Conservation (phyloP, 2,797 vertebrate species). For the Delichon dasypus region DNA sequence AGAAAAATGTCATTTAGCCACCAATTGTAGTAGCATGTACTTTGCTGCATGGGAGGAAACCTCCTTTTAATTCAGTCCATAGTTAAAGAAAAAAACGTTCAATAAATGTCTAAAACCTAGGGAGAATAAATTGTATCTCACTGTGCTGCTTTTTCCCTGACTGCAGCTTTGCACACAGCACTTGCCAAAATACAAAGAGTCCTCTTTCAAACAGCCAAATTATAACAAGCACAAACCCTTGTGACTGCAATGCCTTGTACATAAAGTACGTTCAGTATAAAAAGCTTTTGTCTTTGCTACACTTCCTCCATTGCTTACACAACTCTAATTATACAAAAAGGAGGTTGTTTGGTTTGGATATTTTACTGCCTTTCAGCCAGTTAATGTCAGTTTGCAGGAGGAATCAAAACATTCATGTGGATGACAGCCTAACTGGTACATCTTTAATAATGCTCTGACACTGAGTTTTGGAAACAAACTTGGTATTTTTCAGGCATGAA, state of each 20-base stretch:
- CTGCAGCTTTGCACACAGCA: background rate
- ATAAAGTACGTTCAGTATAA: slow-evolving; percentile 23
- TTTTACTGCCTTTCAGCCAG: background rate
- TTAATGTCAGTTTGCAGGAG: background rate
- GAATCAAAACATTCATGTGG: background rate
- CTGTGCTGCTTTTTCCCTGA: background rate
- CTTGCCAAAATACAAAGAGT: slow-evolving; percentile 39
- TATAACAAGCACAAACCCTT: background rate
- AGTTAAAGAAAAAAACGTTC: background rate
- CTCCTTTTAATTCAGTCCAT: slow-evolving; percentile 39
- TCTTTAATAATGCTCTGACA: background rate
- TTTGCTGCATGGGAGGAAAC: slow-evolving; percentile 29
- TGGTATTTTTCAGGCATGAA: background rate
- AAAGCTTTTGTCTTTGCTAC: slow-evolving; percentile 31
- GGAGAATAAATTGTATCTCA: slow-evolving; percentile 6
- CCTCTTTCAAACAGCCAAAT: slow-evolving; percentile 1
- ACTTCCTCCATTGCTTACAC: slow-evolving; percentile 14
- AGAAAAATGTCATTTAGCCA: slow-evolving; percentile 43
- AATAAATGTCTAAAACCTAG: slow-evolving; percentile 26
- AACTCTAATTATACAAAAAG: slow-evolving; percentile 23
- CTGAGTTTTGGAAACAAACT: background rate
- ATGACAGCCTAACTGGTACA: background rate
- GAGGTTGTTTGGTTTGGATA: background rate
- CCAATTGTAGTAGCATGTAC: background rate
- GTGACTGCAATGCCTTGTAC: background rate